Evolutionary conservation across 92 coral and sea anemone species (phyloP), one percentile per base, ranked within the genome.

Genomic region (Porites evermanni): DNA sequence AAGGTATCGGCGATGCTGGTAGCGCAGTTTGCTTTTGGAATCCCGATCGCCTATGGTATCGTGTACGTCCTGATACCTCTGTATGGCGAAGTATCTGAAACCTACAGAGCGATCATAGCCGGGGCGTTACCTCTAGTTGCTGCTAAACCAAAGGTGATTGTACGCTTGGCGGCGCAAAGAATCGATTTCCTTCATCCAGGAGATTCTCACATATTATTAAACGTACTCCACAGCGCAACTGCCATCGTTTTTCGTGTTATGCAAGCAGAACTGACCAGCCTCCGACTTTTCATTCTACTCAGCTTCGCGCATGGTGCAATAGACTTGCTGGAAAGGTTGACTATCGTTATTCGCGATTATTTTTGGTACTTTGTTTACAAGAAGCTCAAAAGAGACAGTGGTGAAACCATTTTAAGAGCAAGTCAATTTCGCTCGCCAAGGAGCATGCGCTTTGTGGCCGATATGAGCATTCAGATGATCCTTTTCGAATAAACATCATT

Each of bases 401-500:
- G 60, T 17, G 76, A 72, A 11, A 63, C 69, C 9, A 59, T 20
- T 47, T 67, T 76, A 18, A 88, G 53, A 16, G 70, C 69, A 23
- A 61, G 21, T 19, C 84, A 84, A 76, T 88, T 83, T 47, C 88
- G 89, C 60, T 64, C 83, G 9, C 96, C 96, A 7, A 66, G 93
- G 29, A 94, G 94, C 87, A 81, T 90, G 76, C 91, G 98, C 29
- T 79, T 95, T 13, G 79, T 82, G 3, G 95, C 98, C 21, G 98
- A 93, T 67, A 26, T 89, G 20, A 87, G 90, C 72, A 84, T 95
- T 21, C 95, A 93, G 78, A 77, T 91, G 9, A 84, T 93, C 78
- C 84, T 95, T 16, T 80, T 84, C 21, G 98, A 95, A 58, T 85
- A 87, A 19, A 86, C 95, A 18, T 83, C 88, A 5, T 61, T 93